Percentiles rank a stretch among this genome's conserved stretches.
Conservation (phyloP, 2,113 vertebrate species). For the Larimichthys polyactis region DNA sequence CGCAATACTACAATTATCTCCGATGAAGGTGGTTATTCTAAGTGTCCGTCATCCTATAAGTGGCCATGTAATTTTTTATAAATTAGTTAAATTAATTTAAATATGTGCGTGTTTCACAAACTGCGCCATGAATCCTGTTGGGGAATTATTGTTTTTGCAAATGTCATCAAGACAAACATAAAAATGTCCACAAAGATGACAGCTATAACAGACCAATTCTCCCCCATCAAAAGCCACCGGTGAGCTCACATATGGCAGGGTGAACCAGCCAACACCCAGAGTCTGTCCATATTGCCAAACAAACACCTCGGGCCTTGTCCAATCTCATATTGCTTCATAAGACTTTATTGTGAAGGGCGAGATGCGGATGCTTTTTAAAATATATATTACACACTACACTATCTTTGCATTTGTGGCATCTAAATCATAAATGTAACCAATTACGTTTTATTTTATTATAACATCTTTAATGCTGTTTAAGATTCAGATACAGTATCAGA, state of each 20-base stretch:
- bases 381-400: conserved; percentile 37
- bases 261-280: conserved; percentile 73
- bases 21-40: conserved; percentile 10
- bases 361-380: conserved; percentile 41
- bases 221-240: conserved; percentile 80
- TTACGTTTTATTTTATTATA: not conserved
- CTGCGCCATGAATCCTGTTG: not conserved
- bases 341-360: conserved; percentile 69
- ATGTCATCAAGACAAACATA: conserved; percentile 65
- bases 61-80: not conserved
- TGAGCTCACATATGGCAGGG: conserved; percentile 79
- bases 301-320: conserved; percentile 82
- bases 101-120: not conserved
- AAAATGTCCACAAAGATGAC: conserved; percentile 77
- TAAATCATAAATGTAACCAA: not conserved
- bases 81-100: conserved; percentile 12
- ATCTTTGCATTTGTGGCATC: conserved; percentile 35
- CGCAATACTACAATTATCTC: conserved; percentile 24
- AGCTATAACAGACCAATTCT: conserved; percentile 81
- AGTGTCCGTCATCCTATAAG: not conserved
- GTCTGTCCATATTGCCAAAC: conserved; percentile 82
- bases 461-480: not conserved
- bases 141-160: conserved; percentile 12
- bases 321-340: conserved; percentile 79
- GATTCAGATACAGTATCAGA: not conserved